Evolutionary conservation across 2,113 vertebrate genomes (phyloP).

Genomic region (Amazona vittata): DNA sequence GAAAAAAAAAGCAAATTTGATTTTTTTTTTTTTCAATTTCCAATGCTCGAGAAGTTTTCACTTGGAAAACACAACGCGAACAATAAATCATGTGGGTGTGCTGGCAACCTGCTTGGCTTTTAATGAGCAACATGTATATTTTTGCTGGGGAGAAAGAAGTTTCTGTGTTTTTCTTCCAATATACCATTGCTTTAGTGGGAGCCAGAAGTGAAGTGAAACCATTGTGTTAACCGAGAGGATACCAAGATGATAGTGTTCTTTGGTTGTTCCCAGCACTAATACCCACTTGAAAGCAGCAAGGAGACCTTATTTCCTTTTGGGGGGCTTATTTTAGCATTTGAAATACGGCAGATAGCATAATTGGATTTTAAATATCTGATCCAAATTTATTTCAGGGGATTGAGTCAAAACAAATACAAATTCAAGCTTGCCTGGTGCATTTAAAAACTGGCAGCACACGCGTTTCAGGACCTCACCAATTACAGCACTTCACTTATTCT

Average conservation of each 20-base stretch:
- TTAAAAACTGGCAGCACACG: neutral
- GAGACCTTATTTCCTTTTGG: slow-evolving; percentile 47
- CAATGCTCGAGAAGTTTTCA: neutral
- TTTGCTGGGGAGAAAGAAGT: slow-evolving; percentile 44
- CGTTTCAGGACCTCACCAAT: slow-evolving; percentile 19
- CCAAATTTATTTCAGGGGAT: slow-evolving; percentile 56
- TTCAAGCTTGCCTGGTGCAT: slow-evolving; percentile 9
- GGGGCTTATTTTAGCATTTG: slow-evolving; percentile 58
- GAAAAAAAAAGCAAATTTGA: neutral
- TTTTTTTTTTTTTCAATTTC: neutral
- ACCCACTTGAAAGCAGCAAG: slow-evolving; percentile 67
- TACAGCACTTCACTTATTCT: slow-evolving; percentile 39
- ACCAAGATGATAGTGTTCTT: slow-evolving; percentile 66
- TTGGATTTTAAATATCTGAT: slow-evolving; percentile 67
- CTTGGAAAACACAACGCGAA: neutral
- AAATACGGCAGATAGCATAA: slow-evolving; percentile 61
- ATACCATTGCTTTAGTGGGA: slow-evolving; percentile 56
- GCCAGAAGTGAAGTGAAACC: slow-evolving; percentile 50
- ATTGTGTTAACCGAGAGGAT: slow-evolving; percentile 22
- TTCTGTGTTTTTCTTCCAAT: slow-evolving; percentile 28
- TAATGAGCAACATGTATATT: slow-evolving; percentile 41
- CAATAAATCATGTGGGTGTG: neutral
- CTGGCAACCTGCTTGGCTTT: slow-evolving; percentile 9
- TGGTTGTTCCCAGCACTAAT: slow-evolving; percentile 61
- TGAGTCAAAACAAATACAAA: slow-evolving; percentile 66